Conservation (phyloP, 2,888 invertebrate genomes). For the Tenthredo notha region DNA sequence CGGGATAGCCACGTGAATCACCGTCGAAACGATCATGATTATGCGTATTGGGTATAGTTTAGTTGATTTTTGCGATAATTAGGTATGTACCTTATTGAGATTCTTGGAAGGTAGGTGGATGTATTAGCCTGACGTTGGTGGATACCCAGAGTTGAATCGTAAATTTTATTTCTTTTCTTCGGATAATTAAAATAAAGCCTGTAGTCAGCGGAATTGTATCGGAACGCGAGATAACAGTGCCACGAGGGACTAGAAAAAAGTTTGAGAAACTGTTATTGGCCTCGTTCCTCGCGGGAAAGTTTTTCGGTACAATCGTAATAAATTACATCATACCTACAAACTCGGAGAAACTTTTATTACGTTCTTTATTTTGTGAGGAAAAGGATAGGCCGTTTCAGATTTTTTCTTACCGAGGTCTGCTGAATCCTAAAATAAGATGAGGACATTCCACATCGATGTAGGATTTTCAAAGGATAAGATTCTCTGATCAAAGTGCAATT, state of each 20-base stretch:
- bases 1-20: conserved; percentile 34
- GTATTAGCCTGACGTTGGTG: background rate
- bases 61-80: background rate
- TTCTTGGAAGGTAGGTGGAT: conserved; percentile 1
- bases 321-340: conserved; percentile 21
- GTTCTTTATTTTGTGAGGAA: background rate
- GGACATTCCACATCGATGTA: too few species aligned
- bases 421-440: background rate
- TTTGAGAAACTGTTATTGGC: conserved; percentile 34
- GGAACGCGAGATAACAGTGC: conserved; percentile 30
- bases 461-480: too few species aligned
- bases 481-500: too few species aligned
- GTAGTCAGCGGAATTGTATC: conserved; percentile 22
- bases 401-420: background rate
- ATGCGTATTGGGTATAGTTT: conserved; percentile 14
- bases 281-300: background rate
- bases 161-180: conserved; percentile 21
- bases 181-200: conserved; percentile 5
- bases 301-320: conserved; percentile 21
- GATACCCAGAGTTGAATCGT: background rate
- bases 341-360: background rate
- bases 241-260: conserved; percentile 27
- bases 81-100: background rate
- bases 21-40: conserved; percentile 4
- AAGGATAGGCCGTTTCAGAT: background rate